Evolutionary conservation across 2,797 vertebrate genomes (phyloP).

Genomic region (Rousettus madagascariensis): DNA sequence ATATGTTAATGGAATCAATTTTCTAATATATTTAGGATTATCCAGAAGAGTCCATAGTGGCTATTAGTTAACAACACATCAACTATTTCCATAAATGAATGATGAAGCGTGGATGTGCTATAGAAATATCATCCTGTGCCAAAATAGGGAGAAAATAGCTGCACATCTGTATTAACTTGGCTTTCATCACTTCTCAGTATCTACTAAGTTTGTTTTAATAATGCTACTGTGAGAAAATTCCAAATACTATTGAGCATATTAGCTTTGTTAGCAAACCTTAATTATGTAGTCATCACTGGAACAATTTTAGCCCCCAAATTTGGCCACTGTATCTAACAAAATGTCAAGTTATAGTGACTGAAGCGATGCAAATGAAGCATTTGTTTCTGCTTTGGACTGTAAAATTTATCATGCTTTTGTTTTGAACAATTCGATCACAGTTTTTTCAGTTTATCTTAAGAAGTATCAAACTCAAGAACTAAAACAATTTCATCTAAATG

Average conservation of each 20-base stretch:
- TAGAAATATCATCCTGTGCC: neutral
- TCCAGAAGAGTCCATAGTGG: neutral
- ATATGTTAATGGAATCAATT: neutral
- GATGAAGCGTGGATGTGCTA: neutral
- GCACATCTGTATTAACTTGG: neutral
- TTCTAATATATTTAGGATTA: neutral
- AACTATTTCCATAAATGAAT: neutral
- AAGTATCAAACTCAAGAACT: neutral
- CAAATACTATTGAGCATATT: neutral
- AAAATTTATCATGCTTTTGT: neutral
- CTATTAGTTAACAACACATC: neutral
- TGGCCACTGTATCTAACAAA: neutral
- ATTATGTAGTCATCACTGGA: neutral
- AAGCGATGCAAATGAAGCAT: neutral
- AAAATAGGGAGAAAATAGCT: neutral
- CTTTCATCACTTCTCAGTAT: slow-evolving; percentile 4
- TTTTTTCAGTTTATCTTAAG: neutral
- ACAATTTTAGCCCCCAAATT: neutral
- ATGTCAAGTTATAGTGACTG: neutral
- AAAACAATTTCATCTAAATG: slow-evolving; percentile 48
- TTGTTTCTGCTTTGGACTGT: neutral
- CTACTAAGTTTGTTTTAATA: neutral
- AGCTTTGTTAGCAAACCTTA: neutral
- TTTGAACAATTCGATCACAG: neutral
- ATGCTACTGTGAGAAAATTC: neutral